These are phyloP conservation scores for Dolichallabes microphthalmus DNA, from an alignment of 2,113 vertebrate genomes.

Conservation along the genomic window DNA sequence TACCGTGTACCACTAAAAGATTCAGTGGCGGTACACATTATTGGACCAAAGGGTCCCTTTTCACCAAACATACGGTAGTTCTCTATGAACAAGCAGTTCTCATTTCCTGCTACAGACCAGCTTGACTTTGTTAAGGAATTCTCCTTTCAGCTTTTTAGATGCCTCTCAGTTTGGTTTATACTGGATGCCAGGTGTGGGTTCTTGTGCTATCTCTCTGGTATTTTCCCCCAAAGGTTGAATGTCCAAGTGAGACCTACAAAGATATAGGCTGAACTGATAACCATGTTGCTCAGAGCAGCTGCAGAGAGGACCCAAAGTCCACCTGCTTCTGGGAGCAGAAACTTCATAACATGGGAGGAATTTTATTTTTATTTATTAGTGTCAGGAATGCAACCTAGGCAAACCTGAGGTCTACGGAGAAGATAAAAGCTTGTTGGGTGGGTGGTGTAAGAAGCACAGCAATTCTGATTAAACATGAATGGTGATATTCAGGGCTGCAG, in stretches of 20 bases:
- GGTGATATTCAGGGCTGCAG: too few relatives aligned
- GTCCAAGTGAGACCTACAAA: neutral
- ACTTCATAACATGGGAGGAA: neutral
- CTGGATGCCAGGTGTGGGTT: neutral
- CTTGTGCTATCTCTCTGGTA: neutral
- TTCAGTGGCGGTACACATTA: too few relatives aligned
- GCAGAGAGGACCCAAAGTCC: neutral
- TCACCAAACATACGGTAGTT: neutral
- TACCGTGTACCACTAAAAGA: too few relatives aligned
- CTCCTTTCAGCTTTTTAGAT: neutral
- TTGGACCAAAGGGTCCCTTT: too few relatives aligned
- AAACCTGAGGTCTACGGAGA: neutral
- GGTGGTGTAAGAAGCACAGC: neutral
- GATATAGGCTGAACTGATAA: neutral
- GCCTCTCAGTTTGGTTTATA: neutral
- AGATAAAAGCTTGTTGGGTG: neutral
- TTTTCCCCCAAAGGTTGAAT: neutral
- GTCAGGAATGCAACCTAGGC: neutral
- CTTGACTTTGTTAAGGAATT: neutral
- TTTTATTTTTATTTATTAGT: neutral
- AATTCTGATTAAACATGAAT: slow-evolving; percentile 2
- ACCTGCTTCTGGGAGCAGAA: neutral
- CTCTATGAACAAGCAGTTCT: neutral
- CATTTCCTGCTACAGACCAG: neutral
- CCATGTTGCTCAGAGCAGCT: neutral